These are phyloP conservation scores for Liolophura sinensis DNA, from an alignment of 1,140 invertebrate species.

Conservation along the genomic window DNA sequence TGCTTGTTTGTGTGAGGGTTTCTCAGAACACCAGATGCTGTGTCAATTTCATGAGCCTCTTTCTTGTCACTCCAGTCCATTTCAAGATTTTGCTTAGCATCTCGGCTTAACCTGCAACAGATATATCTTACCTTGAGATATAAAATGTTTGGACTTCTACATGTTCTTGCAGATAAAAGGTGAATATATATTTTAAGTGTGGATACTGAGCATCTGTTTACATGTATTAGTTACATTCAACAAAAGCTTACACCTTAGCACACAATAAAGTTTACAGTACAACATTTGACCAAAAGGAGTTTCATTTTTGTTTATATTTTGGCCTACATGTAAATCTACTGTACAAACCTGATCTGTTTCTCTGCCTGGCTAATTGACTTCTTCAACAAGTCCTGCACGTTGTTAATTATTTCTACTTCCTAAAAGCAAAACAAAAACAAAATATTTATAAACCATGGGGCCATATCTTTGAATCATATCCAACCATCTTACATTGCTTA, in stretches of 20 bases:
- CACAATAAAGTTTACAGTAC: too few relatives aligned
- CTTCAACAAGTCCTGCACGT: constrained; percentile 58
- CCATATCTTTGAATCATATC: too few relatives aligned
- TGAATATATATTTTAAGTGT: too few relatives aligned
- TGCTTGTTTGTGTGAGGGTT: constrained; percentile 59
- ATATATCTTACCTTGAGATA: not conserved
- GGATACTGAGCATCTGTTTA: too few relatives aligned
- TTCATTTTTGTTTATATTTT: too few relatives aligned
- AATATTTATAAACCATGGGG: not conserved
- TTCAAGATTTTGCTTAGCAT: constrained; percentile 78
- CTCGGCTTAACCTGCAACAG: constrained; percentile 67
- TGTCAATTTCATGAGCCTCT: constrained; percentile 77
- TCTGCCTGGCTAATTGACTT: constrained; percentile 69
- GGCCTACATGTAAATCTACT: not conserved
- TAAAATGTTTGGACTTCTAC: too few relatives aligned
- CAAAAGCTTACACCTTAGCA: too few relatives aligned
- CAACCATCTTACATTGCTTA: too few relatives aligned
- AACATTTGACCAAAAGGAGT: too few relatives aligned
- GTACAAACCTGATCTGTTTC: constrained; percentile 67
- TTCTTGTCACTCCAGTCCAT: constrained; percentile 89
- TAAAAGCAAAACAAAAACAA: constrained; percentile 31
- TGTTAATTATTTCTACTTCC: constrained; percentile 61
- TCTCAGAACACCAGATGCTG: constrained; percentile 44
- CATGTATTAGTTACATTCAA: too few relatives aligned
- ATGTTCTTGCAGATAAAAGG: too few relatives aligned